Evolutionary conservation across 92 coral and sea anemone species (phyloP), one percentile per base, ranked within the genome.

Genomic region (Isaurus tuberculatus): DNA sequence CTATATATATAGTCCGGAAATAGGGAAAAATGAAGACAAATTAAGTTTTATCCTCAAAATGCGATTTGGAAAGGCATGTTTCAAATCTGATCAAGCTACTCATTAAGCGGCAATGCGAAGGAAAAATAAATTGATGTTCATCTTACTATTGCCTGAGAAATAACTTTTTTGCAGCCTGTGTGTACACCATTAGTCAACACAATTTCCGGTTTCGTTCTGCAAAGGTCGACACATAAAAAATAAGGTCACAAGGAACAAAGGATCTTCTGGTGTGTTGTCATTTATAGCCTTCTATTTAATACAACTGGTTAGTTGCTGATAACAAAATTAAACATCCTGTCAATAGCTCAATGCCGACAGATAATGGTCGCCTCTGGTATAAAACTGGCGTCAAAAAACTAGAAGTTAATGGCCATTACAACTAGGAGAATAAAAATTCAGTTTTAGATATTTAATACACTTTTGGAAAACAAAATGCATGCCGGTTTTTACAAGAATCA

Each of bases 341-440:
- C 82, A 57, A 77, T 17, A 20, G 10, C 51, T 23, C 4, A 36
- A 36, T 11, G 82, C 82, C 82, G 82, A 77, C 82, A 60, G 82
- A 77, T 37, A 58, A 22, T 8, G 70, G 82, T 77, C 82, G 82
- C 82, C 51, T 36, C 70, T 0, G 67, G 70, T 34, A 57, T 77
- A 60, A 77, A 57, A 25, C 14, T 77, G 82, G 82, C 82, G 82
- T 60, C 82, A 58, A 65, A 49, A 64, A 74, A 49, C 29, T 58
- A 0, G 3, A 9, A 75, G 29, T 31, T 53, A 49, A 30, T 28
- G 28, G 33, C 25, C 63, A n/a, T 20, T 46, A 19, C 23, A 19
- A 49, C 14, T 49, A 17, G 7, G 6, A 19, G 7, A 55, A n/a
- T 46, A 46, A 19, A 0, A 55, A 55, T 55, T 19, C 5, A 19